Percentiles rank a stretch among this genome's conserved stretches.
These are phyloP conservation scores for Cervus canadensis DNA, from an alignment of 2,113 vertebrate species.

Conservation along the genomic window DNA sequence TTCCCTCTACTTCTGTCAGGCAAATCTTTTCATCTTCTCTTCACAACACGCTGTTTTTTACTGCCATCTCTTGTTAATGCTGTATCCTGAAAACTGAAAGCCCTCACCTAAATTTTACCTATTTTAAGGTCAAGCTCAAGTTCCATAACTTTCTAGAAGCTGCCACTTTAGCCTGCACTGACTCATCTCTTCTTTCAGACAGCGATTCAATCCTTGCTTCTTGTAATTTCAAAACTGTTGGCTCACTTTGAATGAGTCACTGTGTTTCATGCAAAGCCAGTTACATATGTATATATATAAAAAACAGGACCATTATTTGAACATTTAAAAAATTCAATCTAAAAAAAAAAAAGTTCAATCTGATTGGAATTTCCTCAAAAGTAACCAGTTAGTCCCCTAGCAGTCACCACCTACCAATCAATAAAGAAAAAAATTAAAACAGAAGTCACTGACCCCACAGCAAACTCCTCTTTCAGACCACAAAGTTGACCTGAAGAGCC, in stretches of 20 bases:
- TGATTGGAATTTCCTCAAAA: conserved; percentile 11
- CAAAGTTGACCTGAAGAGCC: neutral
- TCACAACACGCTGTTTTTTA: neutral
- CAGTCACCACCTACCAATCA: neutral
- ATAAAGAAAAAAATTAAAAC: neutral
- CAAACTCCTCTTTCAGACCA: neutral
- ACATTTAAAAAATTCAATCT: neutral
- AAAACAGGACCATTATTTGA: neutral
- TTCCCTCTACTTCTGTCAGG: neutral
- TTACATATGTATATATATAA: neutral
- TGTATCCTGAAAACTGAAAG: neutral
- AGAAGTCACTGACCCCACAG: neutral
- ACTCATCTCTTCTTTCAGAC: neutral
- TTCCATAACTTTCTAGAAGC: neutral
- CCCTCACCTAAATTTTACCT: neutral
- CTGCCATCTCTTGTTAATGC: neutral
- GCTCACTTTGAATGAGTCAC: neutral
- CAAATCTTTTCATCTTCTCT: neutral
- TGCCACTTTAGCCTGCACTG: neutral
- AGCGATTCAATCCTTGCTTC: neutral
- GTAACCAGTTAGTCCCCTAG: neutral
- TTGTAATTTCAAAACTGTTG: neutral
- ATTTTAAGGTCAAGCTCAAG: neutral
- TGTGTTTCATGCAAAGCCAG: neutral
- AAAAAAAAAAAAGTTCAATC: no score